A percentile compares a stretch with the other conserved stretches of the same genome.
Evolutionary conservation across 2,113 vertebrate genomes (phyloP).

Genomic region (Podiceps cristatus): DNA sequence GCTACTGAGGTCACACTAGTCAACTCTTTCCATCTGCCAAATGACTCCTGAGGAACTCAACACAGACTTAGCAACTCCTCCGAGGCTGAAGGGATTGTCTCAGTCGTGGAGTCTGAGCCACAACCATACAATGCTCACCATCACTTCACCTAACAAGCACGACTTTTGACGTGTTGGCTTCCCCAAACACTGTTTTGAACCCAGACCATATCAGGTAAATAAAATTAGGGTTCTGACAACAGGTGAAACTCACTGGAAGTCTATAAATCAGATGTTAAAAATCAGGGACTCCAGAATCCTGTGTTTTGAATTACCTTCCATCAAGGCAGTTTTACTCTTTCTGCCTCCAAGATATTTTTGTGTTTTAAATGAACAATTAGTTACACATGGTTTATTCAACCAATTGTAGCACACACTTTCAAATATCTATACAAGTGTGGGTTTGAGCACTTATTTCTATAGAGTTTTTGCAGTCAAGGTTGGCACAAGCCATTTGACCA

Average conservation of each 20-base stretch:
- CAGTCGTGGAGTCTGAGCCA: not conserved
- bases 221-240: not conserved
- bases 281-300: not conserved
- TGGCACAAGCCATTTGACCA: not conserved
- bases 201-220: not conserved
- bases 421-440: not conserved
- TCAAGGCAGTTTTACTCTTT: not conserved
- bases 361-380: not conserved
- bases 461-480: not conserved
- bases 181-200: not conserved
- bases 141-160: not conserved
- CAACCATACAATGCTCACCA: not conserved
- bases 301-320: not conserved
- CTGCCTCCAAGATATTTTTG: not conserved
- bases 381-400: not conserved
- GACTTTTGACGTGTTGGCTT: not conserved
- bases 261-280: not conserved
- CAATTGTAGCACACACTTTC: not conserved
- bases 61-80: not conserved
- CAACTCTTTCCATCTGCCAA: not conserved
- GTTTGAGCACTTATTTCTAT: not conserved
- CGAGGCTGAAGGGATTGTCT: not conserved
- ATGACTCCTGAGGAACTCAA: not conserved
- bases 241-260: not conserved
- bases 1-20: not conserved